These are phyloP conservation scores for Adineta ricciae DNA, from an alignment of 2,888 invertebrate genomes.

Conservation along the genomic window DNA sequence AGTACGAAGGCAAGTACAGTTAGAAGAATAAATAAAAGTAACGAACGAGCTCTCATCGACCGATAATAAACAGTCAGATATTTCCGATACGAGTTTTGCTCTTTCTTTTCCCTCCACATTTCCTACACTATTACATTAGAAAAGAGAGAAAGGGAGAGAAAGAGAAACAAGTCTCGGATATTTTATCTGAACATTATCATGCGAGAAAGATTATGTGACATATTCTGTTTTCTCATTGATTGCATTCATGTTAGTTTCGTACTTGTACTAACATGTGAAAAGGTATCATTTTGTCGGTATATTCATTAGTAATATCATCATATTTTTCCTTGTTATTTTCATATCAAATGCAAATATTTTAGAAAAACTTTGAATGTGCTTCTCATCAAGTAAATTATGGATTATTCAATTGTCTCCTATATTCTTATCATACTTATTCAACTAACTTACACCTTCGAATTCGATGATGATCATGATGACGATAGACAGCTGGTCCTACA, in stretches of 20 bases:
- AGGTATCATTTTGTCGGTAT: background rate
- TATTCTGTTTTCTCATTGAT: too few species aligned
- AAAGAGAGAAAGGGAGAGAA: background rate
- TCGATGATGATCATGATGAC: background rate
- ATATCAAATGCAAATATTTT: too few species aligned
- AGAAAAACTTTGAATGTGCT: background rate
- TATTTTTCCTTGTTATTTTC: too few species aligned
- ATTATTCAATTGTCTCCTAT: background rate
- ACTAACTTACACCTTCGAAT: background rate
- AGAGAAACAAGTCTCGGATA: background rate
- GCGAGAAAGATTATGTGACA: too few species aligned
- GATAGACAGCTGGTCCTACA: background rate
- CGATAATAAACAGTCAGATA: background rate
- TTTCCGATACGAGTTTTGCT: background rate
- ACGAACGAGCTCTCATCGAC: background rate
- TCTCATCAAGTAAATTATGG: background rate
- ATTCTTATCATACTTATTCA: background rate
- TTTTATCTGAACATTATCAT: background rate
- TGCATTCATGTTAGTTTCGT: too few species aligned
- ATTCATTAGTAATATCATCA: too few species aligned
- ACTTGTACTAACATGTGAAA: background rate
- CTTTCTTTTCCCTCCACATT: background rate
- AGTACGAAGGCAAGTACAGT: background rate
- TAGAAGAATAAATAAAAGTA: background rate
- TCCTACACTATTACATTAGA: background rate